Percentiles rank a stretch among this genome's conserved stretches.
Evolutionary conservation across 2,797 vertebrate species (phyloP).

Genomic region (Gallirallus australis): DNA sequence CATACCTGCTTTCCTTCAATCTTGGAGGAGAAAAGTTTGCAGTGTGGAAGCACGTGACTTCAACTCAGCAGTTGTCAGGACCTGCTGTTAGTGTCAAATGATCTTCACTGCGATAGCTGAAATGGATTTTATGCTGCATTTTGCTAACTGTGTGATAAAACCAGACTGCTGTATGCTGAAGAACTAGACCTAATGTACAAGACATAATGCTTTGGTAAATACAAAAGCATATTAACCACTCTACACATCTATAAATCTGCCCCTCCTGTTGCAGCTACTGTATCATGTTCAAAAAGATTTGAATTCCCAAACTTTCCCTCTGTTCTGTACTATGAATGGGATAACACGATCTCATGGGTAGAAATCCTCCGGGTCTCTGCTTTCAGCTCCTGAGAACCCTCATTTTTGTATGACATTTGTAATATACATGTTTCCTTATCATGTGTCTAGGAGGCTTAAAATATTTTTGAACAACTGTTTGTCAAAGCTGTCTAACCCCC

Average conservation of each 20-base stretch:
- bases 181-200: neutral
- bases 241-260: constrained; percentile 58
- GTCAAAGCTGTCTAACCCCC: constrained; percentile 54
- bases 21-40: neutral
- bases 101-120: neutral
- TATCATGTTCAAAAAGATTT: constrained; percentile 65
- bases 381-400: constrained; percentile 59
- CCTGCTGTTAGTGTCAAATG: neutral
- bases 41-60: neutral
- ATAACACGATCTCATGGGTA: constrained; percentile 64
- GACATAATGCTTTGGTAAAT: neutral
- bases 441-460: constrained; percentile 57
- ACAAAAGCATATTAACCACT: constrained; percentile 10
- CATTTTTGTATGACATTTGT: constrained; percentile 48
- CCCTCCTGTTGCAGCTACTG: constrained; percentile 30
- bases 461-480: constrained; percentile 50
- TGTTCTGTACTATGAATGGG: constrained; percentile 54
- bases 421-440: constrained; percentile 67
- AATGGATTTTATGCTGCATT: constrained; percentile 7
- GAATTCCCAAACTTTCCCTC: constrained; percentile 60
- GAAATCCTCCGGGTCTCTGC: constrained; percentile 47
- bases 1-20: neutral
- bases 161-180: neutral
- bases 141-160: neutral
- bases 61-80: neutral